Conservation (phyloP, 2,113 vertebrate genomes). For the Enhydra lutris region DNA sequence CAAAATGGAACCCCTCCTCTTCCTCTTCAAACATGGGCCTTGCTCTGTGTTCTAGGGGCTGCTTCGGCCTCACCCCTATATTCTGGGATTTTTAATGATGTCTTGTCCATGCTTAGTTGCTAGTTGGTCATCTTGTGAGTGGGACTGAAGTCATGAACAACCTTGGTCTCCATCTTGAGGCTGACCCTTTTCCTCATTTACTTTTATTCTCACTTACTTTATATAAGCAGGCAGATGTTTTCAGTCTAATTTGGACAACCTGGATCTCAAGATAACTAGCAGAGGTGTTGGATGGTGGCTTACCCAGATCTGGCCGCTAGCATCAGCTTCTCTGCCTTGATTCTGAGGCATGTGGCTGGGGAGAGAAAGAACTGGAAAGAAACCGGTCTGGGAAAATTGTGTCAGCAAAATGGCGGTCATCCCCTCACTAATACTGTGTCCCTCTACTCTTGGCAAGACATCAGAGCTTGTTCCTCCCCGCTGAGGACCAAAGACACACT, state of each 20-base stretch:
- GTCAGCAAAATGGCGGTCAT: neutral
- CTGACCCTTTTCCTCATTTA: neutral
- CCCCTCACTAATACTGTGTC: too few species aligned
- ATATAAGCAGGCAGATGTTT: neutral
- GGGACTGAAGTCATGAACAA: neutral
- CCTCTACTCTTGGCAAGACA: too few species aligned
- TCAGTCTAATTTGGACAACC: neutral
- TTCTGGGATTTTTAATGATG: neutral
- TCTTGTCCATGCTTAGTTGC: neutral
- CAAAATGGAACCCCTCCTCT: neutral
- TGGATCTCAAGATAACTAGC: neutral
- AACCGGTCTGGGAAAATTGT: neutral
- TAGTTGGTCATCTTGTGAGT: neutral
- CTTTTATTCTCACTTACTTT: neutral
- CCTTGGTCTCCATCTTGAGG: neutral
- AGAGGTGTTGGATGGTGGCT: neutral
- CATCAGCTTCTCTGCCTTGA: neutral
- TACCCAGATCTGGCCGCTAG: neutral
- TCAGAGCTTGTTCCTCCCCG: neutral
- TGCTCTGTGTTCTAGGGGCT: neutral
- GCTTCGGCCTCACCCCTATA: neutral
- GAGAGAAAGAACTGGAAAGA: too few species aligned
- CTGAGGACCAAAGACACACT: neutral
- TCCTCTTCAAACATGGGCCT: neutral
- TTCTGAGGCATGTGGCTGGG: neutral